Percentiles rank a stretch among this genome's conserved stretches.
These are phyloP conservation scores for Drosophila mettleri DNA, from an alignment of 2,888 invertebrate species.

Conservation along the genomic window DNA sequence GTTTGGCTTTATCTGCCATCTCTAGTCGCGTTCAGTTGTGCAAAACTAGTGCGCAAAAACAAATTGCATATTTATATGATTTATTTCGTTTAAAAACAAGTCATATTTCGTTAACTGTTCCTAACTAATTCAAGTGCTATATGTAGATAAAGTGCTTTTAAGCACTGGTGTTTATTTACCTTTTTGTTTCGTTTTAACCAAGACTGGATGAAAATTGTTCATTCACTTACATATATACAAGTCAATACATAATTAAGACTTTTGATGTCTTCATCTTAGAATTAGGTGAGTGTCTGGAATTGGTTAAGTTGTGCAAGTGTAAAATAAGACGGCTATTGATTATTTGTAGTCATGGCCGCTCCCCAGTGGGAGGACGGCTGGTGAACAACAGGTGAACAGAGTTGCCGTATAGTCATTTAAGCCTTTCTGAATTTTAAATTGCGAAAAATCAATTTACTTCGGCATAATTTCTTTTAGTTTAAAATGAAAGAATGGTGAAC, in stretches of 20 bases:
- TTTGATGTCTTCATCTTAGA: background rate
- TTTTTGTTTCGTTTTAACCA: background rate
- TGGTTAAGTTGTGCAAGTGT: constrained; percentile 6
- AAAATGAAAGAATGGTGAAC: background rate
- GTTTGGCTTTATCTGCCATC: constrained; percentile 26
- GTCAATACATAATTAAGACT: constrained; percentile 10
- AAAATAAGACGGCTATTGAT: constrained; percentile 47
- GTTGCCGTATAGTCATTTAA: constrained; percentile 34
- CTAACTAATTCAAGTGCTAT: background rate
- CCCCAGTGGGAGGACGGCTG: constrained; percentile 47
- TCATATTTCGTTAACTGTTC: constrained; percentile 3
- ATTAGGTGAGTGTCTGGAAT: constrained; percentile 37
- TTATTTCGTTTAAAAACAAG: constrained; percentile 7
- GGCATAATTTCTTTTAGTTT: background rate
- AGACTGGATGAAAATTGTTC: background rate
- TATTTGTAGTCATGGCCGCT: constrained; percentile 42
- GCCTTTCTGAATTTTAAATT: constrained; percentile 16
- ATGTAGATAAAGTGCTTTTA: background rate
- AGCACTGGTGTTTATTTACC: constrained; percentile 6
- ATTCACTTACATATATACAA: background rate
- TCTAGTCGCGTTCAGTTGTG: constrained; percentile 51
- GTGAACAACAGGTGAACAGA: constrained; percentile 71
- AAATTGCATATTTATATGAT: constrained; percentile 21
- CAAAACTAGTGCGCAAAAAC: constrained; percentile 61
- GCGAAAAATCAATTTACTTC: constrained; percentile 43